Evolutionary conservation across 1,140 invertebrate genomes (phyloP), one percentile per base, ranked within the genome.

Genomic region (Akabosia matsudoensis): DNA sequence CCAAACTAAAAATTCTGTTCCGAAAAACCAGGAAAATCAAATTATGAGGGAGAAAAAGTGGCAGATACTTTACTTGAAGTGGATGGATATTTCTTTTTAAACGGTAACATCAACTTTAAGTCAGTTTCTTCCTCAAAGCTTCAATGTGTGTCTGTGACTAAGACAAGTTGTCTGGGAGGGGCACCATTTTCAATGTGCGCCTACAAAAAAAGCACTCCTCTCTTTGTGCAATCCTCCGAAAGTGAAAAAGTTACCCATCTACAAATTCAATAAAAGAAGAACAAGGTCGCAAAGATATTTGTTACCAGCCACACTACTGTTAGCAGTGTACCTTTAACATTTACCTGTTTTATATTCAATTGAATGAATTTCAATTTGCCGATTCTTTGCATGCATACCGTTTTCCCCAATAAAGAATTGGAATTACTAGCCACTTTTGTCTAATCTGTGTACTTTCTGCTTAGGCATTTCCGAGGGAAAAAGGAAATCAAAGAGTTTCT

Each of bases 341-440:
- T 45, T 67, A 24, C 24, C 61, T 67, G 61, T 30, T 30, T 28
- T 67, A 10, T 10, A 67, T 67, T 67, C 61, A 67, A 67, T 67
- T 67, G 61, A 67, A 67, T 67, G 61, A 67, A 67, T 67, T 67
- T 67, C 61, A 67, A 67, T 67, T 67, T 67, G 28, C 61, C n/a
- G 14, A 10, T 30, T 67, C 61, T 67, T 30, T 30, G 7, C 26
- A 16, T 67, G 3, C 61, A 4, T 67, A 16, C 22, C 61, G 7
- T 67, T 67, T 67, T n/a, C 7, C 24, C 4, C 31, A 61, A 14
- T 61, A n/a, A 14, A 24, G n/a, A 7, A 61, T 67, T 30, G 61
- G 61, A n/a, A n/a, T n/a, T n/a, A n/a, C n/a, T 30, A 28, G 30
- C 24, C 26, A 67, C 37, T 45, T 67, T 22, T 4, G 24, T 7